These are phyloP conservation scores for Eurois occulta DNA, from an alignment of 2,888 invertebrate species.

Conservation along the genomic window DNA sequence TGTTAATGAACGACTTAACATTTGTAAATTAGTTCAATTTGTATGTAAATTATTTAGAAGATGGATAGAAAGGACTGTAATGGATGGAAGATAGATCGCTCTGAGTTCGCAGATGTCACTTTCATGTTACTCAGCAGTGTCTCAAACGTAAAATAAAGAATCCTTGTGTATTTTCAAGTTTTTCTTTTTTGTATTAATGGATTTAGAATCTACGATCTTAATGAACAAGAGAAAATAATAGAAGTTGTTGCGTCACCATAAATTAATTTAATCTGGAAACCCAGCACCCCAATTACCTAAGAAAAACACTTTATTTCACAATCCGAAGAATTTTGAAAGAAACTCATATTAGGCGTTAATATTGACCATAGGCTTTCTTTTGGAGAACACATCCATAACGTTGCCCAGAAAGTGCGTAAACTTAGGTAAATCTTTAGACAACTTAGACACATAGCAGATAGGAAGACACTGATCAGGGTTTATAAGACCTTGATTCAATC, in stretches of 20 bases:
- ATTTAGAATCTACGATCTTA: too few relatives aligned
- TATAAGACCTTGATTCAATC: too few relatives aligned
- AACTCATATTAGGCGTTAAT: too few relatives aligned
- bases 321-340: neutral
- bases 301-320: neutral
- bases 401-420: too few relatives aligned
- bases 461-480: too few relatives aligned
- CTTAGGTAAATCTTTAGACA: too few relatives aligned
- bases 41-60: constrained; percentile 70
- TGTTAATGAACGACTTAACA: constrained; percentile 67
- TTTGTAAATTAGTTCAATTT: constrained; percentile 73
- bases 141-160: constrained; percentile 21
- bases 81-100: constrained; percentile 52
- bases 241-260: neutral
- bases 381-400: too few relatives aligned
- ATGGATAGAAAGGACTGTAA: too few relatives aligned
- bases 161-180: neutral
- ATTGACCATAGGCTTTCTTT: too few relatives aligned
- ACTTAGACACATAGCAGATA: too few relatives aligned
- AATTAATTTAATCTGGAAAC: neutral
- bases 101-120: constrained; percentile 55
- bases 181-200: neutral
- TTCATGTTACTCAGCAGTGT: constrained; percentile 17
- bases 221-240: neutral
- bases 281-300: neutral